Conservation (phyloP, 2,797 vertebrate genomes). For the Karalla daura region DNA sequence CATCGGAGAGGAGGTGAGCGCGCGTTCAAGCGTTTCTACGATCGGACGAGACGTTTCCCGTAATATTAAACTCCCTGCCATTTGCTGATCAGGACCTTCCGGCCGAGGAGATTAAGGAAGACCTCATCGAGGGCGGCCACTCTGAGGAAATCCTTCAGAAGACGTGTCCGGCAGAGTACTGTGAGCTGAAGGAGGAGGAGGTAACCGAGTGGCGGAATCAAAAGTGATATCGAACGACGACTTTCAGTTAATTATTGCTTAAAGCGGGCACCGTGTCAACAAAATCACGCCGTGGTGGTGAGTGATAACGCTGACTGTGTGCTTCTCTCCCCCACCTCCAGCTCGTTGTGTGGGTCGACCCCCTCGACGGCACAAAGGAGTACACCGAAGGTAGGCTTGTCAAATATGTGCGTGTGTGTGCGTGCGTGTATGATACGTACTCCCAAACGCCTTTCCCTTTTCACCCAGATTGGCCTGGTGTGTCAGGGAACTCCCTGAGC, state of each 20-base stretch:
- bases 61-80: too few species aligned
- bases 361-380: conserved; percentile 97
- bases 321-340: too few species aligned
- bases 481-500: neutral
- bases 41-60: too few species aligned
- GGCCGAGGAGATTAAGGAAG: conserved; percentile 84
- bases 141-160: conserved; percentile 90
- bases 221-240: neutral
- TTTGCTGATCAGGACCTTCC: conserved; percentile 86
- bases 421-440: neutral
- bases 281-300: neutral
- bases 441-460: neutral
- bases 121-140: conserved; percentile 89
- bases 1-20: conserved; percentile 94
- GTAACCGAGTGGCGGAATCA: conserved; percentile 71
- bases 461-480: neutral
- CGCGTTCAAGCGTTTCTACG: neutral
- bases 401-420: neutral
- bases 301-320: neutral
- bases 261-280: neutral
- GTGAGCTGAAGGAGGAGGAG: conserved; percentile 91
- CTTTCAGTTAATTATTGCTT: neutral
- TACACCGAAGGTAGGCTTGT: conserved; percentile 93
- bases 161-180: conserved; percentile 89
- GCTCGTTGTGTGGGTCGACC: conserved; percentile 99